Conservation (phyloP, 1,140 invertebrate genomes). For the Pseudobourletiella spinata region DNA sequence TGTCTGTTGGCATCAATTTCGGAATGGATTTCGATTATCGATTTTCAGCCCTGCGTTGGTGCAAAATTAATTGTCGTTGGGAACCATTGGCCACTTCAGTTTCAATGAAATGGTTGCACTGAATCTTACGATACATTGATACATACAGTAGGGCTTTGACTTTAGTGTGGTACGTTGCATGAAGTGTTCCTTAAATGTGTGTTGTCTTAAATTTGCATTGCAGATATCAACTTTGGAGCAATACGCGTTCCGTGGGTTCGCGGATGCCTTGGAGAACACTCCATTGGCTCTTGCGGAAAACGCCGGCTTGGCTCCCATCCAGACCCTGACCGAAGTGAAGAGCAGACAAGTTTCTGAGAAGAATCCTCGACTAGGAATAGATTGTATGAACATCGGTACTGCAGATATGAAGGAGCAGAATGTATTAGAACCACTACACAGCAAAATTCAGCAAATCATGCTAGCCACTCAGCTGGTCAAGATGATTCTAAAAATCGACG, state of each 20-base stretch:
- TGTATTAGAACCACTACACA: constrained; percentile 93
- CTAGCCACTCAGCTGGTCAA: constrained; percentile 95
- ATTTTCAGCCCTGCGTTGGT: too few species aligned
- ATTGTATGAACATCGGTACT: constrained; percentile 82
- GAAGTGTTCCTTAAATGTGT: too few species aligned
- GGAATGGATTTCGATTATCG: too few species aligned
- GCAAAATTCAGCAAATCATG: constrained; percentile 95
- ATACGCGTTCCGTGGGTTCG: constrained; percentile 92
- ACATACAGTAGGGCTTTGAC: too few species aligned
- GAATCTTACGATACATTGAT: constrained; percentile 15
- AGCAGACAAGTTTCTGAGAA: constrained; percentile 74
- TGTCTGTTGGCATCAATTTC: too few species aligned
- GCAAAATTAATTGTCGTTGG: constrained; percentile 8
- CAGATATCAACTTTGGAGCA: constrained; percentile 86
- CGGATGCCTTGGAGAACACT: constrained; percentile 89
- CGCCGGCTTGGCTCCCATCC: constrained; percentile 83
- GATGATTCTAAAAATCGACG: constrained; percentile 99
- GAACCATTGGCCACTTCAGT: constrained; percentile 23
- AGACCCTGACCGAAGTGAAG: constrained; percentile 87
- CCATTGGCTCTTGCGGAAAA: constrained; percentile 96
- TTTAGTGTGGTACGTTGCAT: too few species aligned
- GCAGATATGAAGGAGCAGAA: constrained; percentile 92
- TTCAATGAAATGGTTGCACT: constrained; percentile 15
- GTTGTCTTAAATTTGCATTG: too few species aligned
- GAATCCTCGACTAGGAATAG: constrained; percentile 83